Conservation (phyloP, 2,888 invertebrate species). For the Pedicia rivosa region DNA sequence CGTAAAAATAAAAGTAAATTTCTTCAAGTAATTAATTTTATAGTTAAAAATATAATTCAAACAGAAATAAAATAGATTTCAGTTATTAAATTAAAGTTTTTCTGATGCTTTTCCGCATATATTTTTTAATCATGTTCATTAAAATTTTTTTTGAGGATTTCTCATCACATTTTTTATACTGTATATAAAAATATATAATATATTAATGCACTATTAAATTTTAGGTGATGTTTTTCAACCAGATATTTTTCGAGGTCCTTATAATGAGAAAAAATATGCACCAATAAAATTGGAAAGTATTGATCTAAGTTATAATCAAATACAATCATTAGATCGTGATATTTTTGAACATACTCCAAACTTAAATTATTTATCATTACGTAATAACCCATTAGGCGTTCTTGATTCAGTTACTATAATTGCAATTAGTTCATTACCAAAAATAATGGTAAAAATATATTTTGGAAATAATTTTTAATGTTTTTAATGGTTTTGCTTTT, state of each 20-base stretch:
- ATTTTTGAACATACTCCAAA: constrained; percentile 48
- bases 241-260: constrained; percentile 50
- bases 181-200: background rate
- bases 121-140: too few species aligned
- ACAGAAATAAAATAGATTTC: too few species aligned
- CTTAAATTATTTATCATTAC: constrained; percentile 40
- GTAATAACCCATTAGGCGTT: constrained; percentile 42
- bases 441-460: constrained; percentile 35
- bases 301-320: constrained; percentile 44
- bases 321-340: constrained; percentile 41
- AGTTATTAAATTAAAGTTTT: too few species aligned
- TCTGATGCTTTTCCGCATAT: too few species aligned
- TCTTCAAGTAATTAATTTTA: too few species aligned
- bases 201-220: constrained; percentile 3
- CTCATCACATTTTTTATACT: too few species aligned
- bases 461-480: constrained; percentile 1
- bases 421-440: constrained; percentile 37
- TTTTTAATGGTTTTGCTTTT: background rate
- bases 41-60: too few species aligned
- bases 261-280: constrained; percentile 37
- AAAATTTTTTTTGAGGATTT: too few species aligned
- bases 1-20: too few species aligned
- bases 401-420: constrained; percentile 41
- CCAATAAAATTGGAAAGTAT: constrained; percentile 41
- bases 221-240: constrained; percentile 41